phyloP scores from a whole-genome alignment of 1,140 invertebrate species.

The Sminthurinus signatus region DNA sequence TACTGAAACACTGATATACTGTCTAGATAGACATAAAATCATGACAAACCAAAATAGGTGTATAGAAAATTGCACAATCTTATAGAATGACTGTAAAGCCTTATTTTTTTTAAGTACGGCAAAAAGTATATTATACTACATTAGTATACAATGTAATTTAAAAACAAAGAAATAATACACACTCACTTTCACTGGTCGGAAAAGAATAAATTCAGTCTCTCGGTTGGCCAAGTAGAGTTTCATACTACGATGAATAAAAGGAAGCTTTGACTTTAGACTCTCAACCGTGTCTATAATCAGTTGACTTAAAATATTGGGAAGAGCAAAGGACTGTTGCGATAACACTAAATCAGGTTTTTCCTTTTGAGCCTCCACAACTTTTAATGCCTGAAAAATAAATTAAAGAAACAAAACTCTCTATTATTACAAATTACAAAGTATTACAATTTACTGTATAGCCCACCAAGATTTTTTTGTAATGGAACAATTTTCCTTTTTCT shows the following conservation, averaged over 20 bases:
- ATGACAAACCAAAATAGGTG: too few species aligned
- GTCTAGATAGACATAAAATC: too few species aligned
- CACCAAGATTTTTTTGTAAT: too few species aligned
- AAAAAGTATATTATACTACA: too few species aligned
- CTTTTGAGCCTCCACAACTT: conserved; percentile 42
- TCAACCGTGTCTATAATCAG: conserved; percentile 52
- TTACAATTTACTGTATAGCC: too few species aligned
- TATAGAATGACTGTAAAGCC: too few species aligned
- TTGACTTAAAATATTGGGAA: conserved; percentile 47
- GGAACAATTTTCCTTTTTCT: too few species aligned
- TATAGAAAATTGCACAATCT: too few species aligned
- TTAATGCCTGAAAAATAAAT: conserved; percentile 44
- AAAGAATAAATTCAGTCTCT: conserved; percentile 93
- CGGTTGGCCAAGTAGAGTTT: conserved; percentile 90
- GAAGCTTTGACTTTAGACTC: conserved; percentile 69
- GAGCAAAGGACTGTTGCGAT: conserved; percentile 50
- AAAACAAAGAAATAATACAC: not conserved
- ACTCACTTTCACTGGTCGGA: conserved; percentile 78
- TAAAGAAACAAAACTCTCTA: not conserved
- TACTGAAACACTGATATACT: too few species aligned
- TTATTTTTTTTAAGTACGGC: too few species aligned
- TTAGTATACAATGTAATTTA: too few species aligned
- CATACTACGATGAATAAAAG: conserved; percentile 77
- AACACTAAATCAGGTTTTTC: conserved; percentile 43
- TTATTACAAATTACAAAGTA: too few species aligned